Conservation (phyloP, 2,888 invertebrate species). For the Chymomyza caudatula region DNA sequence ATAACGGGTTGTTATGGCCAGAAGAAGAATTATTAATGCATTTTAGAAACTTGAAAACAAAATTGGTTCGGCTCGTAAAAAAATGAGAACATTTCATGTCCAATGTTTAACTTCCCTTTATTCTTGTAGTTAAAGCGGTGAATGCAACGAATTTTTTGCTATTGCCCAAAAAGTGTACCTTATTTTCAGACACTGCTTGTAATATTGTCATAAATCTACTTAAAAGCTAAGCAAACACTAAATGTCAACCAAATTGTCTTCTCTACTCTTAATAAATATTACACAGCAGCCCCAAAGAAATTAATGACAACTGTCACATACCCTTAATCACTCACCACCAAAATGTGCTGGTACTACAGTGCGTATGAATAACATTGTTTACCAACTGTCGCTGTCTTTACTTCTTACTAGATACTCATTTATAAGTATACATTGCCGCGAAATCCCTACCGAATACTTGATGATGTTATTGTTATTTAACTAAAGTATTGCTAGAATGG, state of each 20-base stretch:
- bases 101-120: too few species aligned
- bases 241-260: not conserved
- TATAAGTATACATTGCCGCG: not conserved
- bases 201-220: not conserved
- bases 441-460: slow-evolving; percentile 17
- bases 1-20: too few species aligned
- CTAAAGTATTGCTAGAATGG: not conserved
- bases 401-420: not conserved
- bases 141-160: too few species aligned
- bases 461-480: slow-evolving; percentile 12
- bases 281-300: not conserved
- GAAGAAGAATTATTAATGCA: too few species aligned
- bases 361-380: slow-evolving; percentile 63
- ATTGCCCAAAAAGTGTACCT: not conserved
- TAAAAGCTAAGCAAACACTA: not conserved
- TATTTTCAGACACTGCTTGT: not conserved
- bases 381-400: slow-evolving; percentile 14
- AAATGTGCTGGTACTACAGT: slow-evolving; percentile 31
- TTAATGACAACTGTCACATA: not conserved
- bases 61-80: too few species aligned
- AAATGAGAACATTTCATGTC: too few species aligned
- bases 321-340: slow-evolving; percentile 1
- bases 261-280: not conserved
- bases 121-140: too few species aligned
- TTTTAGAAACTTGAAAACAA: too few species aligned